Percentiles rank a stretch among this genome's conserved stretches.
Conservation (phyloP, 2,113 vertebrate species). For the Copsychus sechellarum region DNA sequence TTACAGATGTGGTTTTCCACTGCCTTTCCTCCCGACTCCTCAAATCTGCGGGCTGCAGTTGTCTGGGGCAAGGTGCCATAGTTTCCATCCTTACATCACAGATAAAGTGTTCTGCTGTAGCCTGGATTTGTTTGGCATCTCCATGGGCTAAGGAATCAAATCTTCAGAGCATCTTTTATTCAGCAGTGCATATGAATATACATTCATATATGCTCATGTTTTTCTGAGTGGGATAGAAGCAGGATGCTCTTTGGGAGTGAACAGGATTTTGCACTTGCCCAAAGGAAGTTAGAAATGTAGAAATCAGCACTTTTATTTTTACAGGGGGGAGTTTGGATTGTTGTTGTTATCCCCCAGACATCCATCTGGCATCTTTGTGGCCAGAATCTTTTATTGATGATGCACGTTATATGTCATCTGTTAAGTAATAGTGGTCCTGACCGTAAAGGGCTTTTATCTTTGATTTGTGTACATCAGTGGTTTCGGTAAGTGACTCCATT, state of each 20-base stretch:
- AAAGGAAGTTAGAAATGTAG: neutral
- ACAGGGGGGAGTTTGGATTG: neutral
- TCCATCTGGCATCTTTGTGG: neutral
- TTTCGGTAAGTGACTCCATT: neutral
- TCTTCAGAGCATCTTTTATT: neutral
- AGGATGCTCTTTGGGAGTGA: neutral
- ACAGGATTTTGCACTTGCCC: neutral
- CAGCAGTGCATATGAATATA: neutral
- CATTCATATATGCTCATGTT: neutral
- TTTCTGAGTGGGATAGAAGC: neutral
- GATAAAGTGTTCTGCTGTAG: fast-evolving
- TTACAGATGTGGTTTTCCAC: neutral
- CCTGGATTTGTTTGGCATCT: neutral
- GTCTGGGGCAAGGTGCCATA: neutral
- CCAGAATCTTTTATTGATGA: neutral
- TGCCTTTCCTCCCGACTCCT: neutral
- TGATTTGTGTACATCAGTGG: neutral
- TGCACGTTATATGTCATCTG: neutral
- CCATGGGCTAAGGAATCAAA: neutral
- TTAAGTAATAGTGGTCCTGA: neutral
- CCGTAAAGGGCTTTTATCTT: neutral
- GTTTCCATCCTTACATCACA: neutral
- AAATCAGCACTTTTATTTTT: neutral
- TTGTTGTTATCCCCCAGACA: neutral
- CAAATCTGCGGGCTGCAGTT: fast-evolving